phyloP scores from a whole-genome alignment of 2,888 invertebrate genomes.

The Blomia tropicalis region DNA sequence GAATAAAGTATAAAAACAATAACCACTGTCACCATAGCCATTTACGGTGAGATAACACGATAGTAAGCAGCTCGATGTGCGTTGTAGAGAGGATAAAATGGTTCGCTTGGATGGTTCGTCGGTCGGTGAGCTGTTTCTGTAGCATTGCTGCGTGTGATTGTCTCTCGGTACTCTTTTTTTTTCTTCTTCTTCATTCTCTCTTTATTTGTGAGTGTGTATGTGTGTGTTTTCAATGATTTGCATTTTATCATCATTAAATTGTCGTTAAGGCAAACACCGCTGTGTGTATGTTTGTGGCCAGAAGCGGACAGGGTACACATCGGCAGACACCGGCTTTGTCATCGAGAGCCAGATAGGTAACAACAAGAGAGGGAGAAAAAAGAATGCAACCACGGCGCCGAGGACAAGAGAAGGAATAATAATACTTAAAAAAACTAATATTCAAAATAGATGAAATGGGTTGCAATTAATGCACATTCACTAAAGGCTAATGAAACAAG shows the following conservation, averaged over 20 bases:
- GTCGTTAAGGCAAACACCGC: conserved; percentile 15
- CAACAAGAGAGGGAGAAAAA: not conserved
- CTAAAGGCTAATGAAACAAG: too few species aligned
- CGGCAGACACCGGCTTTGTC: not conserved
- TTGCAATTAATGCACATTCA: too few species aligned
- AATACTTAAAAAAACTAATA: not conserved
- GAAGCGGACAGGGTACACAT: not conserved
- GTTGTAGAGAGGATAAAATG: not conserved
- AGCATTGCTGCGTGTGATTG: too few species aligned
- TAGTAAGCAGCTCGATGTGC: not conserved
- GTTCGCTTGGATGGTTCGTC: conserved; percentile 7
- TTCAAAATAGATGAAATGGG: not conserved
- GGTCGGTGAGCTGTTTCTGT: not conserved
- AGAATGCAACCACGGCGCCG: not conserved
- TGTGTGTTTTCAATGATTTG: not conserved
- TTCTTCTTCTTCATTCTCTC: not conserved
- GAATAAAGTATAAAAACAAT: not conserved
- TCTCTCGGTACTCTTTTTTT: too few species aligned
- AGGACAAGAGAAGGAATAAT: not conserved
- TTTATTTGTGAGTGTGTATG: not conserved
- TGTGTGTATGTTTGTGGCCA: not conserved
- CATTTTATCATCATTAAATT: conserved; percentile 14
- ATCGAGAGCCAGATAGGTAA: too few species aligned
- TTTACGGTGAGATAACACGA: not conserved
- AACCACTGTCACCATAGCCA: not conserved